Evolutionary conservation across 2,113 vertebrate species (phyloP).

Genomic region (Tamias sibiricus): DNA sequence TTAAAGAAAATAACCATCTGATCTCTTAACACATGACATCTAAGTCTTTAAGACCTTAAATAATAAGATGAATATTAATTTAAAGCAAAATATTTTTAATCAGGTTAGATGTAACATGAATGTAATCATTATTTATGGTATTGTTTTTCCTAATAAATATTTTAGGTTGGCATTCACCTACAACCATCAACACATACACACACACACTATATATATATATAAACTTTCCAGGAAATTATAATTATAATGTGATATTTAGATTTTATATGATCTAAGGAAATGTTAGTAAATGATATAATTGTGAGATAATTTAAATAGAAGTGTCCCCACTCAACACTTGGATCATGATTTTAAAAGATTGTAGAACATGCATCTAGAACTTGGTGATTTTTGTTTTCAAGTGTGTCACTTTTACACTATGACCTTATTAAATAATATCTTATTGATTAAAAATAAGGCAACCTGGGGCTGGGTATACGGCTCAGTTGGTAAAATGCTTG

Average conservation of each 20-base stretch:
- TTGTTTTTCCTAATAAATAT: background rate
- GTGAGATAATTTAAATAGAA: conserved; percentile 24
- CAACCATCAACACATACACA: background rate
- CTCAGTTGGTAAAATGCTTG: too few species aligned
- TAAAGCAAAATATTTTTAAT: background rate
- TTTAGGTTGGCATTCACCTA: background rate
- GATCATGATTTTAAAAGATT: background rate
- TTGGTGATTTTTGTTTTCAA: background rate
- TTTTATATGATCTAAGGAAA: conserved; percentile 42
- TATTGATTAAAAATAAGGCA: conserved; percentile 41
- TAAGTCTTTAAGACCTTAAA: background rate
- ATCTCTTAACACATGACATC: background rate
- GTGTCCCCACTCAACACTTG: background rate
- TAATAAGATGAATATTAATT: background rate
- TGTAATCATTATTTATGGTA: background rate
- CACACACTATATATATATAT: background rate
- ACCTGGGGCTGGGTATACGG: background rate
- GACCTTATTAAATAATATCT: conserved; percentile 41
- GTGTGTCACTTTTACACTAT: background rate
- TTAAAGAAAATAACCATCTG: background rate
- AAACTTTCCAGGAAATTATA: background rate
- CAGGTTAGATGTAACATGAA: background rate
- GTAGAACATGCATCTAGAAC: background rate
- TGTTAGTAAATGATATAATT: background rate
- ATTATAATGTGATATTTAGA: background rate